Conservation (phyloP, 2,888 invertebrate species). For the Pseudanteris insignis region DNA sequence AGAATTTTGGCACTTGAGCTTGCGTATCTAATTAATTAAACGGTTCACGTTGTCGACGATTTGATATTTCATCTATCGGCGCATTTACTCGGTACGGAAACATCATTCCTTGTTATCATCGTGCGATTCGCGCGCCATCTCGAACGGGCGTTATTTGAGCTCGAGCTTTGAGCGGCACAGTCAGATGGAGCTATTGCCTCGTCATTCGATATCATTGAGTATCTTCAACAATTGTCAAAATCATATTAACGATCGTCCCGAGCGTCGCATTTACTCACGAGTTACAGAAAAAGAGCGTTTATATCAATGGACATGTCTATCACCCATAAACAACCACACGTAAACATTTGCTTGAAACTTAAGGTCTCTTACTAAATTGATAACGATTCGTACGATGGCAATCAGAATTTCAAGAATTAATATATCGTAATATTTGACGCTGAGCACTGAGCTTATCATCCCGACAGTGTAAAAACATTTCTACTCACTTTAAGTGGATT, state of each 20-base stretch:
- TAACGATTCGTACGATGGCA: slow-evolving; percentile 19
- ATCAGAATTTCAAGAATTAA: slow-evolving; percentile 20
- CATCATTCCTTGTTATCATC: slow-evolving; percentile 1
- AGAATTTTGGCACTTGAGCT: slow-evolving; percentile 60
- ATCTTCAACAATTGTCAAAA: slow-evolving; percentile 30
- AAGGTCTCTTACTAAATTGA: slow-evolving; percentile 38
- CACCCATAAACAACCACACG: slow-evolving; percentile 29
- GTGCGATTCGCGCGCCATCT: slow-evolving; percentile 1
- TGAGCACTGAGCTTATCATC: no score
- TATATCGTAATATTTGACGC: slow-evolving; percentile 3
- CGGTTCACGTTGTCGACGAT: slow-evolving; percentile 29
- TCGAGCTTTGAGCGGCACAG: slow-evolving; percentile 7
- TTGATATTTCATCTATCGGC: slow-evolving; percentile 21
- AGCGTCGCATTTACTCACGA: slow-evolving; percentile 21
- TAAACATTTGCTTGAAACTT: slow-evolving; percentile 31
- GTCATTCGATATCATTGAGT: slow-evolving; percentile 19
- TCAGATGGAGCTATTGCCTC: slow-evolving; percentile 1
- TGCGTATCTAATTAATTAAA: slow-evolving; percentile 50
- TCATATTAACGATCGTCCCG: slow-evolving; percentile 36
- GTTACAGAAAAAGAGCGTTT: slow-evolving; percentile 15
- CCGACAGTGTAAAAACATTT: no score
- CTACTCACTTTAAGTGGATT: no score
- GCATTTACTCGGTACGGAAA: slow-evolving; percentile 31
- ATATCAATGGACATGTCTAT: slow-evolving; percentile 25
- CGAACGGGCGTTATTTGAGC: slow-evolving; percentile 15